These are phyloP conservation scores for Plecturocebus donacophilus DNA, from an alignment of 2,113 vertebrate genomes.

Conservation along the genomic window DNA sequence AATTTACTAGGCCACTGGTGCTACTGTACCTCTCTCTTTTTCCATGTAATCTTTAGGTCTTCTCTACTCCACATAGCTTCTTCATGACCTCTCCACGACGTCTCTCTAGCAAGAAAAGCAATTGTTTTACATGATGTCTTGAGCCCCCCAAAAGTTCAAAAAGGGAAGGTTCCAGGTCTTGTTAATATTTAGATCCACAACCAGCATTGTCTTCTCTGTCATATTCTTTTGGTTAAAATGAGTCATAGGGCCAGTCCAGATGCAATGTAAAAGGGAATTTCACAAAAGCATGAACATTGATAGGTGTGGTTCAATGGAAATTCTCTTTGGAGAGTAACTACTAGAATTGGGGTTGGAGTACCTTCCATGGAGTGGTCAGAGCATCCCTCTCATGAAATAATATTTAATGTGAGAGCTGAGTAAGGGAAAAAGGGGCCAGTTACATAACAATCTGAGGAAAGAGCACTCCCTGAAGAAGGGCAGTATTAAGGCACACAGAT, in stretches of 20 bases:
- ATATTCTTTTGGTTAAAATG: not conserved
- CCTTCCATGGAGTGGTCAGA: not conserved
- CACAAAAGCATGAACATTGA: not conserved
- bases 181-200: not conserved
- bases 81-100: not conserved
- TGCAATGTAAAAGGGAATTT: not conserved
- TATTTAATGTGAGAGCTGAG: not conserved
- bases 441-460: not conserved
- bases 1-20: not conserved
- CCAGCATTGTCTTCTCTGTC: not conserved
- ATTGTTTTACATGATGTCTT: not conserved
- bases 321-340: not conserved
- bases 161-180: not conserved
- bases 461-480: not conserved
- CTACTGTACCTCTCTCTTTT: not conserved
- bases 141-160: not conserved
- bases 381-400: not conserved
- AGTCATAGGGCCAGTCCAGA: not conserved
- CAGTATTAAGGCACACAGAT: not conserved
- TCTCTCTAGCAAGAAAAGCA: not conserved
- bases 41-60: not conserved
- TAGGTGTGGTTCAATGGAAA: not conserved
- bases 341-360: not conserved
- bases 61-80: not conserved
- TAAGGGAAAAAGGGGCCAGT: not conserved